phyloP scores from a whole-genome alignment of 2,113 vertebrate species.

The Laticauda laticaudata region DNA sequence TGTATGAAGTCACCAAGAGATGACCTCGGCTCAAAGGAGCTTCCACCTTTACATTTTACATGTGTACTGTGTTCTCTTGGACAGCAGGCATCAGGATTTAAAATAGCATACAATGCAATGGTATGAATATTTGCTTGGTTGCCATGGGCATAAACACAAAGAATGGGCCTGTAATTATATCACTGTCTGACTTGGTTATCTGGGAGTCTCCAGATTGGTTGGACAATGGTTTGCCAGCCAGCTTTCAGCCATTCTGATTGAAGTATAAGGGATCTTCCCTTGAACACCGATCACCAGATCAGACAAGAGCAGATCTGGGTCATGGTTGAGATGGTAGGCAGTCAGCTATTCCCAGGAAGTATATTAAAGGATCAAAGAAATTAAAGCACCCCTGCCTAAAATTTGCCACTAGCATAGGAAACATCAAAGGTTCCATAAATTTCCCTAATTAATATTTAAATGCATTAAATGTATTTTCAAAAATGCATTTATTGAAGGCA shows the following conservation, averaged over 20 bases:
- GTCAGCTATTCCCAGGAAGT: neutral
- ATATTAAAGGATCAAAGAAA: neutral
- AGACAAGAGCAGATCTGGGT: neutral
- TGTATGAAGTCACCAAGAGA: neutral
- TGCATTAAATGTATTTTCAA: neutral
- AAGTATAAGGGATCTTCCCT: neutral
- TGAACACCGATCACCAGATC: neutral
- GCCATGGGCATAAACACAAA: neutral
- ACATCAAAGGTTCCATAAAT: neutral
- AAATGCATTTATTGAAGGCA: neutral
- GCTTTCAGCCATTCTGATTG: neutral
- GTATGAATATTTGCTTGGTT: neutral
- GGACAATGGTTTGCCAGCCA: neutral
- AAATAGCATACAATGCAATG: neutral
- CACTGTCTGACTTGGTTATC: neutral
- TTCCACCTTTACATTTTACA: neutral
- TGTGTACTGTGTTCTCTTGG: neutral
- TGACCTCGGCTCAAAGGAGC: neutral
- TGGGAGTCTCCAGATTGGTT: neutral
- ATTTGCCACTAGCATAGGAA: neutral
- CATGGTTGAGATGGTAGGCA: neutral
- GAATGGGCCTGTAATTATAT: neutral
- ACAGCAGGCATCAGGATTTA: neutral
- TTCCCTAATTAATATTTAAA: neutral
- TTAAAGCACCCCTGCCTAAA: neutral